Evolutionary conservation across 2,113 vertebrate species (phyloP), one percentile per base, ranked within the genome.

Genomic region (Gobius niger): DNA sequence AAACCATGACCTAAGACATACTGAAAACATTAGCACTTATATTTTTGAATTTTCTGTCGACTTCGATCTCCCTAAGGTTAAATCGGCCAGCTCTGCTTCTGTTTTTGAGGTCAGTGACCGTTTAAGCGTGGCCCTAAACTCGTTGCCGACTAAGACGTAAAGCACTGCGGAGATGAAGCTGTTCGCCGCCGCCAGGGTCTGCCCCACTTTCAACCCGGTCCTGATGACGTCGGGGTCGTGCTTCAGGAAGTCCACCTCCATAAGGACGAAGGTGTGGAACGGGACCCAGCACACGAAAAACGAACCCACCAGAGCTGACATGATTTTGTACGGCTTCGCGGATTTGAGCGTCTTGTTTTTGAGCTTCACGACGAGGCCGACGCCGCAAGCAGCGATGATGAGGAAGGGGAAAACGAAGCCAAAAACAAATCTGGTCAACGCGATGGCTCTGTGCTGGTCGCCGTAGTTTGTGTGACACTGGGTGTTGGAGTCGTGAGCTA

Each of bases 271-370:
- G 0, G 87, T 76, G 44, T 98, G 95, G 84, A 93, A 96, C 42
- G 96, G 95, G 1, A 94, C 89, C 95, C 95, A 98, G 73, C 95
- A 98, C n/a, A 93, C 63, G 76, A 98, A 96, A 85, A 98, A 98
- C 0, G 93, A 92, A 75, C 91, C 1, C 0, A 97, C 95, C 51
- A 98, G 95, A 12, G 90, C 89, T 24, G 86, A 16, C 0, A 96
- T 95, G 70, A 97, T 89, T 78, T 93, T 96, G 84, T 96, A 94
- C 14, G 95, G 96, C 67, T 95, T 97, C 67, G 85, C 92, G 69
- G 91, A 94, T 86, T 91, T 96, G n/a, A 93, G 72, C 1, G 94
- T 90, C 49, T 93, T 92, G 11, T 85, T 89, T 44, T 74, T 92
- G 41, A 98, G 73, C 82, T 93, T 95, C 72, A 87, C 52, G 40